A percentile compares a stretch with the other conserved stretches of the same genome.
phyloP scores from a whole-genome alignment of 2,888 invertebrate genomes.

The Xanthostigma xanthostigma region DNA sequence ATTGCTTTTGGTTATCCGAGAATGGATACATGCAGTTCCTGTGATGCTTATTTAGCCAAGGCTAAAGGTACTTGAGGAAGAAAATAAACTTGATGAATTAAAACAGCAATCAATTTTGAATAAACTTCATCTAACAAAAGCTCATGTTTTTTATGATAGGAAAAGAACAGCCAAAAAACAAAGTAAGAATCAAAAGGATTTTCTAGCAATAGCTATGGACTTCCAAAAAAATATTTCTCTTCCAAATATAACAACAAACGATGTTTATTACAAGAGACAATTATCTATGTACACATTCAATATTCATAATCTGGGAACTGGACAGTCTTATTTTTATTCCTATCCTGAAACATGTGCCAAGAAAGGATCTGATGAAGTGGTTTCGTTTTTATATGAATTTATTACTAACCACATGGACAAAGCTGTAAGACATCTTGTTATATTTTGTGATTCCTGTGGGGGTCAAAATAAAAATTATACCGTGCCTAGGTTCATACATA shows the following conservation, averaged over 20 bases:
- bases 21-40: constrained; percentile 15
- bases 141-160: constrained; percentile 13
- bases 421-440: no score
- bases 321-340: constrained; percentile 9
- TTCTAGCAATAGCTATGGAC: constrained; percentile 12
- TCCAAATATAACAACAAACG: constrained; percentile 17
- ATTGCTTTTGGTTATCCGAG: constrained; percentile 18
- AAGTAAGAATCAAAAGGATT: constrained; percentile 1
- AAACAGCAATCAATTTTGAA: constrained; percentile 9
- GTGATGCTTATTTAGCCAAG: constrained; percentile 14
- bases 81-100: constrained; percentile 6
- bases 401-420: no score
- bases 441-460: no score
- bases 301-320: constrained; percentile 9
- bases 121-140: constrained; percentile 13
- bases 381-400: no score
- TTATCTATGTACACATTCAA: constrained; percentile 12
- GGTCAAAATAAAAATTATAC: no score
- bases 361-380: no score
- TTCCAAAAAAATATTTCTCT: constrained; percentile 12
- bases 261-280: constrained; percentile 14
- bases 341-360: constrained; percentile 12
- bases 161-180: constrained; percentile 9
- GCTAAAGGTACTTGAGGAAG: constrained; percentile 6
- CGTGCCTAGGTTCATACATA: no score